Percentiles rank a stretch among this genome's conserved stretches.
Evolutionary conservation across 2,113 vertebrate genomes (phyloP).

Genomic region (Malurus elegans): DNA sequence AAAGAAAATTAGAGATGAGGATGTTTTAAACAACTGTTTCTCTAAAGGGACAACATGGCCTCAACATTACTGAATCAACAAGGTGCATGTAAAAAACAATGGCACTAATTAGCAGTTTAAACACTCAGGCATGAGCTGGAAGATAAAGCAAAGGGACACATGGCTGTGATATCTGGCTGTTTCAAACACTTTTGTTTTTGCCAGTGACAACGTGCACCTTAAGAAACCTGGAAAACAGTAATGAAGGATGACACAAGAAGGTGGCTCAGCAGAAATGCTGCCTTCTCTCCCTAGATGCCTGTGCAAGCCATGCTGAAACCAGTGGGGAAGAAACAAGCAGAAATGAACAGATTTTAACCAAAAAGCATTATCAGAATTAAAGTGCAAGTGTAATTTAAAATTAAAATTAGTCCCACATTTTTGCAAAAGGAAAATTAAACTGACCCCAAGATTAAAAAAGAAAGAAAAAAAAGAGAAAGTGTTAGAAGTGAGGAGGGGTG

Average conservation of each 20-base stretch:
- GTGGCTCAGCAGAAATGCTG: background rate
- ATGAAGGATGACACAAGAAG: background rate
- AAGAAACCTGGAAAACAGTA: background rate
- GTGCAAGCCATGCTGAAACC: background rate
- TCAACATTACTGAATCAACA: background rate
- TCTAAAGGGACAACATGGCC: background rate
- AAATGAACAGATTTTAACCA: background rate
- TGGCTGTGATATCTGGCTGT: background rate
- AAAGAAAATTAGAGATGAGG: background rate
- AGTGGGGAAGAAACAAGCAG: background rate
- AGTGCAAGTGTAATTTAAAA: conserved; percentile 33
- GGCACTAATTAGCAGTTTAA: background rate
- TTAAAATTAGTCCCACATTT: conserved; percentile 20
- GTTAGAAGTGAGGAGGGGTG: background rate
- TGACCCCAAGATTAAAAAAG: conserved; percentile 18
- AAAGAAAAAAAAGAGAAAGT: background rate
- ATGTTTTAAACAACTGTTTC: background rate
- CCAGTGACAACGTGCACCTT: background rate
- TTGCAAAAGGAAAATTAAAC: conserved; percentile 27
- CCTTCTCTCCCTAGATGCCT: background rate
- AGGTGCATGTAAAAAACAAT: background rate
- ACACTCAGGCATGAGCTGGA: background rate
- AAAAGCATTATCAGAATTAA: background rate
- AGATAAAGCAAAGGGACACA: background rate
- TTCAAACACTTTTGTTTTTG: background rate